Base-by-base conservation (phyloP, 2,113 vertebrate genomes). In the Dendrocopos noguchii region DNA sequence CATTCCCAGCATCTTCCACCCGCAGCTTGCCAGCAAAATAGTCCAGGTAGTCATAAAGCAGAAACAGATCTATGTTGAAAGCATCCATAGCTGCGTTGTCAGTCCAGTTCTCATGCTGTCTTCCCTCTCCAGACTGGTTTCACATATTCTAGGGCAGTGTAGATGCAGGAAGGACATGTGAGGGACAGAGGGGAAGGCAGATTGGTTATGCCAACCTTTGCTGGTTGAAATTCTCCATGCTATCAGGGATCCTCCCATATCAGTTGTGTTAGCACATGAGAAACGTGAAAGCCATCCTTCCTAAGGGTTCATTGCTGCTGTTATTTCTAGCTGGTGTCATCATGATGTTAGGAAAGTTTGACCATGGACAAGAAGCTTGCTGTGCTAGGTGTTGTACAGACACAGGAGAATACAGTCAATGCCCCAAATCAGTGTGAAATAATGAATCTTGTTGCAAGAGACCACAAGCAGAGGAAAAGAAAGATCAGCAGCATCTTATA, bases 121-220 rank as follows among this genome's bases (percentile, higher is more conserved):
- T 72, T 3, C 5, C 46, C 27, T 80, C 39, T 9, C 4, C 3
- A 61, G 11, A 22, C 10, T 50, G 36, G 2, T 3, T 80, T 66
- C 11, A 27, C 4, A 6, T 0, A 2, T n/a, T 10, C 28, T 31
- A 57, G 57, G 8, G 11, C 33, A 7, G 4, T 33, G 16, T 28
- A 9, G 12, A 17, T 2, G 11, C 31, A 84, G 27, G 10, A 60
- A 71, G 7, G 33, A 71, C 15, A 7, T 1, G 1, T 0, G 0
- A 63, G 20, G 17, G 27, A 33, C 22, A 0, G 0, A 64, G 12
- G 2, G 8, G 8, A 57, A 6, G 12, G 19, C 29, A 68, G 50
- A 66, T 25, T 7, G 2, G 34, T 4, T 1, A 1, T 53, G 61
- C 24, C 31, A 64, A 15, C 5, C 25, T 0, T 0, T 46, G 31